A percentile compares a stretch with the other conserved stretches of the same genome.
phyloP scores from a whole-genome alignment of 2,113 vertebrate species.

The Hemiprocne comata region DNA sequence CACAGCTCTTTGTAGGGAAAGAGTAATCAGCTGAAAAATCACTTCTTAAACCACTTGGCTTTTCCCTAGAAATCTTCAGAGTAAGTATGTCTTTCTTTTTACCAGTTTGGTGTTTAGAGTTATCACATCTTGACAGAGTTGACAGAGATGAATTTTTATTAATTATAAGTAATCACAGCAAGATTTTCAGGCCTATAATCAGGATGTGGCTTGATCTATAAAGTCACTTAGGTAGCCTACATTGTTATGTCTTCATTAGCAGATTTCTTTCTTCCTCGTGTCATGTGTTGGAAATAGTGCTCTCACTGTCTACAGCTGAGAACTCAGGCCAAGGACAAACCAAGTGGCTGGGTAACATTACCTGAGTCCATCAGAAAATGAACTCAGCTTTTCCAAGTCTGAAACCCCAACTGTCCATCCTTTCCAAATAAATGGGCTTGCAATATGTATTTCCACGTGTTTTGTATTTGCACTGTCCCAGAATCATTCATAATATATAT shows the following conservation, averaged over 20 bases:
- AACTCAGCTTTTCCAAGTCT: background rate
- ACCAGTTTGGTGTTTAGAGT: background rate
- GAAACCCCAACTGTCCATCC: background rate
- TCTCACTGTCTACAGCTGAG: background rate
- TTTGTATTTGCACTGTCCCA: background rate
- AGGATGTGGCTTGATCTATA: background rate
- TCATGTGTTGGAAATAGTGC: fast-evolving
- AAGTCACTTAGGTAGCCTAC: background rate
- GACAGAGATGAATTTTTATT: background rate
- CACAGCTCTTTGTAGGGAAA: background rate
- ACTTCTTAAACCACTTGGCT: background rate
- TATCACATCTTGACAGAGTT: background rate
- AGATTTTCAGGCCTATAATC: background rate
- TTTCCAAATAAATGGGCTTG: background rate
- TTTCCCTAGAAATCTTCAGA: background rate
- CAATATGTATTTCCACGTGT: background rate
- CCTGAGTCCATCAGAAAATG: background rate
- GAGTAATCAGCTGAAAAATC: background rate
- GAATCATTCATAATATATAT: background rate
- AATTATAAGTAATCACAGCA: background rate
- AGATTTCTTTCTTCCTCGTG: background rate
- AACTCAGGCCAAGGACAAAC: background rate
- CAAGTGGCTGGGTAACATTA: background rate
- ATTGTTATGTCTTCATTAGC: background rate
- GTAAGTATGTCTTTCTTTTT: background rate